phyloP scores from a whole-genome alignment of 2,888 invertebrate genomes.

The Epiblema foenella region DNA sequence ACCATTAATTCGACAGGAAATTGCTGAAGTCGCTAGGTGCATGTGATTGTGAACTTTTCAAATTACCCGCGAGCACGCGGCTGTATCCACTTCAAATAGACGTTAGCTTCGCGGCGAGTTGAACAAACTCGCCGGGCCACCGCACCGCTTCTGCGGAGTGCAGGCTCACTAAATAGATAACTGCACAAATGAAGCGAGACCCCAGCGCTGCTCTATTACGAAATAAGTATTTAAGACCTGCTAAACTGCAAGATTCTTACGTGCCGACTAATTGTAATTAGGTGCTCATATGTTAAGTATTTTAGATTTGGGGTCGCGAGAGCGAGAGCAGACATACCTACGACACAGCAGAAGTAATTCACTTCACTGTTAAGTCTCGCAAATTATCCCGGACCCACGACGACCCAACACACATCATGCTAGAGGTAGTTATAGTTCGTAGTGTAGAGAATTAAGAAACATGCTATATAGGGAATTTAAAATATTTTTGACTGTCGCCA shows the following conservation, averaged over 20 bases:
- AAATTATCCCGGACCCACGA: no score
- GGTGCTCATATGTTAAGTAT: no score
- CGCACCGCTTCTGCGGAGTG: constrained; percentile 5
- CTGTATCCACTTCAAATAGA: constrained; percentile 75
- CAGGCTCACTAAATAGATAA: constrained; percentile 34
- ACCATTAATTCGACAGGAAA: constrained; percentile 84
- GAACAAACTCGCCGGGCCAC: constrained; percentile 57
- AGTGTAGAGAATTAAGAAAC: no score
- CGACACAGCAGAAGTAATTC: no score
- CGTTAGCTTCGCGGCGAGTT: constrained; percentile 53
- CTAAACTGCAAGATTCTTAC: neutral
- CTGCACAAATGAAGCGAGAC: constrained; percentile 17
- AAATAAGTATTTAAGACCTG: neutral
- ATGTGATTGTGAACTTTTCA: constrained; percentile 84
- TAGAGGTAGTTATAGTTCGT: no score
- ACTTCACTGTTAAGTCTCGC: no score
- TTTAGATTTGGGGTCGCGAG: no score
- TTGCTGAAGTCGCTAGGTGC: constrained; percentile 77
- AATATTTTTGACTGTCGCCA: neutral
- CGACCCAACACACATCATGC: no score
- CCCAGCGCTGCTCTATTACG: neutral
- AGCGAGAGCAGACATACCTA: no score
- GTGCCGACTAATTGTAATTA: no score
- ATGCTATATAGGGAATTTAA: no score
- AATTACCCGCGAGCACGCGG: constrained; percentile 78